Conservation (phyloP, 2,888 invertebrate species). For the Agriotes lineatus region DNA sequence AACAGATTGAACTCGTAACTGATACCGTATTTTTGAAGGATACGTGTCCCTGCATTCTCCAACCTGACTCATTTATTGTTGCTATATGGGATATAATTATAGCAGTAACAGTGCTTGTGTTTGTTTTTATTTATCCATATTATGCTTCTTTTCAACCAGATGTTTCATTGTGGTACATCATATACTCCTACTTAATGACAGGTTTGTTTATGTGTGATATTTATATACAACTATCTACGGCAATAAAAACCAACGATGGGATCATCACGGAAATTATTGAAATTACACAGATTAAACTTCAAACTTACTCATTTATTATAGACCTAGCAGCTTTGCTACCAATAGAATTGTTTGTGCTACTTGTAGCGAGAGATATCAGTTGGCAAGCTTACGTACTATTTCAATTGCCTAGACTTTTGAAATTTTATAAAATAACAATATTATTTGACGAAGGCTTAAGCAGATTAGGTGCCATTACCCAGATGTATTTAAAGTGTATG, state of each 20-base stretch:
- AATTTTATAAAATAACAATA: constrained; percentile 43
- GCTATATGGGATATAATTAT: constrained; percentile 47
- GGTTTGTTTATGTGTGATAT: constrained; percentile 47
- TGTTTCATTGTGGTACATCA: neutral
- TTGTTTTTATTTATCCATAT: constrained; percentile 43
- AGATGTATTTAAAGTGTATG: constrained; percentile 1
- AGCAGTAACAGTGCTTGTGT: constrained; percentile 22
- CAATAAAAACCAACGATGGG: constrained; percentile 45
- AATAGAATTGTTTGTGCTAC: constrained; percentile 35
- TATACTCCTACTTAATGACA: neutral
- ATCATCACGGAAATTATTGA: constrained; percentile 39
- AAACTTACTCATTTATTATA: constrained; percentile 40
- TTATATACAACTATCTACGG: constrained; percentile 50
- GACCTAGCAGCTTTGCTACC: constrained; percentile 47
- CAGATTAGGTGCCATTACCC: neutral
- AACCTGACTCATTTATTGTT: constrained; percentile 50
- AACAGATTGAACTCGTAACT: constrained; percentile 49
- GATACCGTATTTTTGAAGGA: constrained; percentile 51
- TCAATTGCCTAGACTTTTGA: constrained; percentile 45
- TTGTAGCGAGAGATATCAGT: constrained; percentile 26
- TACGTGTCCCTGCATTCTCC: constrained; percentile 50
- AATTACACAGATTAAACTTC: constrained; percentile 35
- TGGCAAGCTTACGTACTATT: constrained; percentile 31
- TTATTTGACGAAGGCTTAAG: constrained; percentile 24
- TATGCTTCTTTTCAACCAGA: constrained; percentile 33